Base-by-base conservation (phyloP, 2,797 vertebrate genomes). In the Sibirionetta formosa region DNA sequence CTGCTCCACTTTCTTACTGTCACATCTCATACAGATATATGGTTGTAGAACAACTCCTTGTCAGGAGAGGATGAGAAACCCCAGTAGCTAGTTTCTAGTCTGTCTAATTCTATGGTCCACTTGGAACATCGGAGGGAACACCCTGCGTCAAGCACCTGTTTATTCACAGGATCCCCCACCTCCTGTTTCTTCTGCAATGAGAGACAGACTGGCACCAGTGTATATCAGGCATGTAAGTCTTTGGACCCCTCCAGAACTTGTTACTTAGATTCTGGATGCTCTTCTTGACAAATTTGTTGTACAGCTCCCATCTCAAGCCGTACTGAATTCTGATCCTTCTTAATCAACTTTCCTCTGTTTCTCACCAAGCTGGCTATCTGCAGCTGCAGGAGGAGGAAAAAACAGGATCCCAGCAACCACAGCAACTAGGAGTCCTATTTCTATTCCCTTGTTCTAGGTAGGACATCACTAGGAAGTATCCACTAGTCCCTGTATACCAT, bases 1-100 rank as follows among this genome's bases (percentile, higher is more conserved):
- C n/a, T 72, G 54, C 26, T 85, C 33, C 54, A 33, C 24, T 56
- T 75, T 26, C 42, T 69, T 22, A 10, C 18, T 20, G 20, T 78
- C 16, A 66, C 33, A 56, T 13, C 23, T 35, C 61, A 20, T 27
- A 23, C 58, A 0, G 0, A 81, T 3, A 73, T 3, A 3, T 4
- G 15, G 17, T 2, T 91, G 26, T 29, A 70, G 66, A 40, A 57
- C 29, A 26, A 61, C 24, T 33, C 31, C 7, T 12, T 79, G 31
- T 31, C 54, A 65, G 42, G 14, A 70, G 19, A 82, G 9, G 35
- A 54, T 14, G 9, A 93, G 44, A 33, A 91, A 61, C 4, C 7
- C 27, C 3, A 0, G 22, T 26, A 27, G 31, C 3, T 56, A 46
- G 23, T 36, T 85, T 69, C 27, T 69, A 40, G 36, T 48, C 51